Evolutionary conservation across 1,140 invertebrate species (phyloP).

Genomic region (Lepidurus packardi): DNA sequence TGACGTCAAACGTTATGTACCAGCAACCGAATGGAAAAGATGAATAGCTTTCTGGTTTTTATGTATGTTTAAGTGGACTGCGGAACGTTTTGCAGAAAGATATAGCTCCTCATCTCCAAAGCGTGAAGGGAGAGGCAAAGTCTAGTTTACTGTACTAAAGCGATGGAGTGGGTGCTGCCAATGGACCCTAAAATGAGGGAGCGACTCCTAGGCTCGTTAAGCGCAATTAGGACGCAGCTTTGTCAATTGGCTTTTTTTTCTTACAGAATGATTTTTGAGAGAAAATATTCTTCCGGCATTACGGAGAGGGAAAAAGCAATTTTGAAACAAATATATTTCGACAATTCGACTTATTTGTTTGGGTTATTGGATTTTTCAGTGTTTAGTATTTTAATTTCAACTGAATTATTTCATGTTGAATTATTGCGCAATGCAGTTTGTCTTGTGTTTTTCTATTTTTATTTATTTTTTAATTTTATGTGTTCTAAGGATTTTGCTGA

Average conservation of each 20-base stretch:
- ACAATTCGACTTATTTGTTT: no score
- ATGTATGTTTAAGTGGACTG: background rate
- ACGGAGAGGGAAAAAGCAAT: no score
- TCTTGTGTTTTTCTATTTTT: background rate
- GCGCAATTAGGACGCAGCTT: background rate
- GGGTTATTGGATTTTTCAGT: no score
- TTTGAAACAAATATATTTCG: no score
- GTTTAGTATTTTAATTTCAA: no score
- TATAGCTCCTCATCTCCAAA: background rate
- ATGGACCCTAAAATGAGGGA: slow-evolving; percentile 9
- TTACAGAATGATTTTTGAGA: background rate
- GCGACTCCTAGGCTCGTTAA: background rate
- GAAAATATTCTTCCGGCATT: no score
- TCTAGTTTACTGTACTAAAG: no score
- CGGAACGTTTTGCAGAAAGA: background rate
- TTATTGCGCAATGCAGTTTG: no score
- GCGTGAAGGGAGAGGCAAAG: background rate
- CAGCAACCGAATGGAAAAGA: background rate
- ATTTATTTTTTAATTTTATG: slow-evolving; percentile 10
- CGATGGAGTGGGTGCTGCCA: background rate
- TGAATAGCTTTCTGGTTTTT: background rate
- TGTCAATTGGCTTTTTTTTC: background rate
- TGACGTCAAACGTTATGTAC: no score
- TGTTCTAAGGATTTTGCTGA: background rate
- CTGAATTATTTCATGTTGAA: no score